phyloP scores from a whole-genome alignment of 2,797 vertebrate genomes.

The Knipowitschia caucasica region DNA sequence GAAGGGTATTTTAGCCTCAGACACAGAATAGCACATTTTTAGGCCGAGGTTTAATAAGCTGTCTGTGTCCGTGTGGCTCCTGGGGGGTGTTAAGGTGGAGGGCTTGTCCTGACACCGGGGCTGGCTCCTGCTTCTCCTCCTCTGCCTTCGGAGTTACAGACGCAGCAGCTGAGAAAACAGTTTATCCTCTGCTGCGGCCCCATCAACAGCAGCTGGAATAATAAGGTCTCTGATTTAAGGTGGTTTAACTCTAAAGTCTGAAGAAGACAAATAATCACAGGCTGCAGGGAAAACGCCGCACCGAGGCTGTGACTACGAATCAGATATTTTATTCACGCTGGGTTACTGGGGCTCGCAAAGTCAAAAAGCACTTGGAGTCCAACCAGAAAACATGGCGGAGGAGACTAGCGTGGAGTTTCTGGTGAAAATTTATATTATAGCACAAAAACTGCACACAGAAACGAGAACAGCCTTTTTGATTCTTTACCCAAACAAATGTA shows the following conservation, averaged over 20 bases:
- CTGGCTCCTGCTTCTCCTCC: slow-evolving; percentile 49
- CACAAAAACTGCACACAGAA: not conserved
- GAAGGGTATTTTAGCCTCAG: slow-evolving; percentile 35
- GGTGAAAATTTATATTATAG: not conserved
- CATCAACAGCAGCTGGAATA: slow-evolving; percentile 66
- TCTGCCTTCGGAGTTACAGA: slow-evolving; percentile 42
- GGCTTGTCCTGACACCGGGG: slow-evolving; percentile 34
- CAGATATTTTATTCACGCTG: slow-evolving; percentile 35
- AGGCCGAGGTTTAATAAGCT: slow-evolving; percentile 40
- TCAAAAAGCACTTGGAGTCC: slow-evolving; percentile 11
- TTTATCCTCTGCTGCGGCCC: slow-evolving; percentile 34
- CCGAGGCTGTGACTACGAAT: slow-evolving; percentile 23
- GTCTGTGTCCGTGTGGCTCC: slow-evolving; percentile 35
- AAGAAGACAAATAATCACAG: slow-evolving; percentile 44
- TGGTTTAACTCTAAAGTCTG: slow-evolving; percentile 48
- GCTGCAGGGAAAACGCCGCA: slow-evolving; percentile 17
- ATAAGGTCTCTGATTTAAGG: slow-evolving; percentile 64
- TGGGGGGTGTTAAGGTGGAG: slow-evolving; percentile 26
- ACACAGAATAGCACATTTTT: slow-evolving; percentile 46
- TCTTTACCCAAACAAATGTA: too few relatives aligned
- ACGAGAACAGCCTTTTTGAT: too few relatives aligned
- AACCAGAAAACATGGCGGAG: slow-evolving; percentile 6
- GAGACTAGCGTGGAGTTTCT: not conserved
- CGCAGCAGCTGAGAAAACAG: slow-evolving; percentile 71
- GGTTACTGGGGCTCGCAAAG: slow-evolving; percentile 19